These are phyloP conservation scores for Helicoverpa armigera DNA, from an alignment of 1,140 invertebrate species.

Conservation along the genomic window DNA sequence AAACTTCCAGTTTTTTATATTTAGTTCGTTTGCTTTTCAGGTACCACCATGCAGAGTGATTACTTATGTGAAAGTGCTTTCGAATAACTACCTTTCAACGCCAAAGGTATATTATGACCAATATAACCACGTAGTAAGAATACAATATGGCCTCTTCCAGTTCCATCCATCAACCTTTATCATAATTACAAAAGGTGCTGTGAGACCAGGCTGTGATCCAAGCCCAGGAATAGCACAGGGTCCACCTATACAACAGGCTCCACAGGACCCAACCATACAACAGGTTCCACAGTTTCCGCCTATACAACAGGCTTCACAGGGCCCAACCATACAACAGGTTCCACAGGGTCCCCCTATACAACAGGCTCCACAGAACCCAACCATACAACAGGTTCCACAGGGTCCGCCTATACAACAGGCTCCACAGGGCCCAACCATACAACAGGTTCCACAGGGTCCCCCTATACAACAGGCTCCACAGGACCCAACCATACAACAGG, in stretches of 20 bases:
- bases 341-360: no score
- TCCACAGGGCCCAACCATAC: no score
- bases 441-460: no score
- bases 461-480: no score
- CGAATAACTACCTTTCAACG: slow-evolving; percentile 26
- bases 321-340: no score
- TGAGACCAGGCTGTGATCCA: background rate
- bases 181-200: background rate
- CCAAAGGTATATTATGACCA: background rate
- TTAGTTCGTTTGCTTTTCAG: slow-evolving; percentile 40
- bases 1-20: no score
- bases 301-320: background rate
- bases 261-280: background rate
- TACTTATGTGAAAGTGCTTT: slow-evolving; percentile 50
- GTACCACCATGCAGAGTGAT: slow-evolving; percentile 41
- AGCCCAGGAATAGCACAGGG: no score
- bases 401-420: no score
- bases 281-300: background rate
- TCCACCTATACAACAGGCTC: background rate
- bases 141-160: background rate
- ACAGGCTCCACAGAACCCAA: no score
- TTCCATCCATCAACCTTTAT: background rate
- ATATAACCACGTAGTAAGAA: background rate
- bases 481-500: no score
- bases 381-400: no score